These are phyloP conservation scores for Ricordea florida DNA, from an alignment of 92 coral and sea anemone genomes.

Conservation along the genomic window DNA sequence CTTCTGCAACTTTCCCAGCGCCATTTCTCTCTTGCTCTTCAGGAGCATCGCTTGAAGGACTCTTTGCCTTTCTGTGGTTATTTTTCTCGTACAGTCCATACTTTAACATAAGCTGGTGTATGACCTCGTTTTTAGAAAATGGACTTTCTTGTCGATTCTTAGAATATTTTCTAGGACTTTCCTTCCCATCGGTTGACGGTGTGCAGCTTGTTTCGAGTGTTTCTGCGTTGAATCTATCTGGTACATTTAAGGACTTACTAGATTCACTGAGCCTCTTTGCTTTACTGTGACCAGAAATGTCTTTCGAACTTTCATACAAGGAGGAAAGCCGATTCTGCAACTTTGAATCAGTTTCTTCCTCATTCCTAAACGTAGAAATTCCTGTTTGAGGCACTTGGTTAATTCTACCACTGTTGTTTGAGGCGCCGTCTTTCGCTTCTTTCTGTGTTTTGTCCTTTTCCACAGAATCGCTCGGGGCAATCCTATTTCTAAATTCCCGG, in stretches of 20 bases:
- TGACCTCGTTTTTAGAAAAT: slow-evolving; percentile 77
- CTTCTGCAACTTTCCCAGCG: no score
- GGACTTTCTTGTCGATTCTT: slow-evolving; percentile 35
- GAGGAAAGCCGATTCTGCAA: slow-evolving; percentile 23
- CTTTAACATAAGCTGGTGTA: slow-evolving; percentile 89
- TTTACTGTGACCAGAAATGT: background rate
- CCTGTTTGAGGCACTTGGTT: no score
- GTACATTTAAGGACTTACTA: no score
- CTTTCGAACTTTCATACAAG: slow-evolving; percentile 29
- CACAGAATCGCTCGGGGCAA: slow-evolving; percentile 3
- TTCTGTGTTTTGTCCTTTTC: background rate
- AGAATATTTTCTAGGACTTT: background rate
- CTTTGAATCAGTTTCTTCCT: background rate
- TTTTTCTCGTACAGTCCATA: slow-evolving; percentile 82
- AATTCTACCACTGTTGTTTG: no score
- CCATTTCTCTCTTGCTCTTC: no score
- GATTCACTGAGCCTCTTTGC: background rate
- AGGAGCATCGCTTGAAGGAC: no score
- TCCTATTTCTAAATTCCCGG: slow-evolving; percentile 80
- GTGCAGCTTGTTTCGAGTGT: no score
- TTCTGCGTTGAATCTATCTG: no score
- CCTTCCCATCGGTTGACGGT: slow-evolving; percentile 4
- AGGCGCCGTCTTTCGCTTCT: background rate
- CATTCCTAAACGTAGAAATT: no score
- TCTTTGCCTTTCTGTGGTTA: background rate